Conservation (phyloP, 64 coral and sea anemone species). For the Montipora foliosa region DNA sequence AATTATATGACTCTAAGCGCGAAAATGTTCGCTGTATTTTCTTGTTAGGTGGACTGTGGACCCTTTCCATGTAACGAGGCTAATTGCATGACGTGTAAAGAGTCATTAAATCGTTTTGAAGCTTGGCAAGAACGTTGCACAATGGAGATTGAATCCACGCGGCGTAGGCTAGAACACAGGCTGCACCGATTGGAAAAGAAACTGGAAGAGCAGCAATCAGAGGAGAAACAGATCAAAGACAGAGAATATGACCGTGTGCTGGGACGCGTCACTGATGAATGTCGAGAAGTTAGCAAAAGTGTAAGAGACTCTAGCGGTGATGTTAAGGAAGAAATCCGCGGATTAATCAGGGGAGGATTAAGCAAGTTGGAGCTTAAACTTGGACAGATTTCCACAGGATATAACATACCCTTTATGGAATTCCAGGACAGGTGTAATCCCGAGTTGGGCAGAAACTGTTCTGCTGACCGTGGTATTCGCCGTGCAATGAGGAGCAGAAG, state of each 20-base stretch:
- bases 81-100: constrained; percentile 74
- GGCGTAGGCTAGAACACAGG: constrained; percentile 83
- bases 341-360: constrained; percentile 69
- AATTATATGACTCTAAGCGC: too few species aligned
- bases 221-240: constrained; percentile 58
- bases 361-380: constrained; percentile 74
- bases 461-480: background rate
- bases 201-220: constrained; percentile 76
- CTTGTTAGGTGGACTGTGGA: constrained; percentile 42
- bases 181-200: constrained; percentile 75
- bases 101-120: constrained; percentile 66
- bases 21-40: too few species aligned
- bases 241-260: constrained; percentile 65
- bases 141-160: constrained; percentile 80
- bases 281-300: constrained; percentile 68
- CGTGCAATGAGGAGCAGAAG: constrained; percentile 24
- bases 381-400: constrained; percentile 46
- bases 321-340: constrained; percentile 74
- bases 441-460: constrained; percentile 27
- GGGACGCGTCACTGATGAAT: constrained; percentile 64
- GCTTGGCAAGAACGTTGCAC: constrained; percentile 89
- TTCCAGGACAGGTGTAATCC: constrained; percentile 36
- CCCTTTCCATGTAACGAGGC: constrained; percentile 55
- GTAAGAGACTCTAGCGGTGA: constrained; percentile 70
- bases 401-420: constrained; percentile 39